Percentiles rank a stretch among this genome's conserved stretches.
phyloP scores from a whole-genome alignment of 2,888 invertebrate genomes.

The Osedax frankpressi region DNA sequence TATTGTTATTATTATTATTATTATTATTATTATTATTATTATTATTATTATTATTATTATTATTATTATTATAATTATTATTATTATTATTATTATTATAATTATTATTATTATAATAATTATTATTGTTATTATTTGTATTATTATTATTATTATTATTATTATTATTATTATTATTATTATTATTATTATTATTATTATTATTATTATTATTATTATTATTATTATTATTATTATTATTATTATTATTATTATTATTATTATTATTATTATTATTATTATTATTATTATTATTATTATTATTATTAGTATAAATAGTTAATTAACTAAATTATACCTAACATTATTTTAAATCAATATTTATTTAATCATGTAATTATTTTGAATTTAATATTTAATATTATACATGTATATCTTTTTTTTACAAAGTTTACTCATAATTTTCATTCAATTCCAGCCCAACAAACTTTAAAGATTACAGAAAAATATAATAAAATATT shows the following conservation, averaged over 20 bases:
- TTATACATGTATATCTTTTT: too few species aligned
- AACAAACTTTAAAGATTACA: too few species aligned
- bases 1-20: constrained; percentile 12
- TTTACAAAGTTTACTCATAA: too few species aligned
- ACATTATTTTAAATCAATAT: too few species aligned
- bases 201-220: constrained; percentile 8
- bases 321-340: too few species aligned
- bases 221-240: constrained; percentile 13
- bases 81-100: constrained; percentile 11
- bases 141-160: constrained; percentile 12
- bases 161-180: constrained; percentile 10
- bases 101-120: constrained; percentile 10
- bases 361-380: too few species aligned
- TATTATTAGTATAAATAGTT: constrained; percentile 10
- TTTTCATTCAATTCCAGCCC: too few species aligned
- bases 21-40: constrained; percentile 12
- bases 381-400: too few species aligned
- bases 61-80: constrained; percentile 10
- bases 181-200: constrained; percentile 12
- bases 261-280: constrained; percentile 12
- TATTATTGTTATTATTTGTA: constrained; percentile 10
- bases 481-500: too few species aligned
- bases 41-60: constrained; percentile 12
- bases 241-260: constrained; percentile 13
- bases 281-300: constrained; percentile 12